phyloP scores from a whole-genome alignment of 2,888 invertebrate genomes.

The Cecidostiba fungosa region DNA sequence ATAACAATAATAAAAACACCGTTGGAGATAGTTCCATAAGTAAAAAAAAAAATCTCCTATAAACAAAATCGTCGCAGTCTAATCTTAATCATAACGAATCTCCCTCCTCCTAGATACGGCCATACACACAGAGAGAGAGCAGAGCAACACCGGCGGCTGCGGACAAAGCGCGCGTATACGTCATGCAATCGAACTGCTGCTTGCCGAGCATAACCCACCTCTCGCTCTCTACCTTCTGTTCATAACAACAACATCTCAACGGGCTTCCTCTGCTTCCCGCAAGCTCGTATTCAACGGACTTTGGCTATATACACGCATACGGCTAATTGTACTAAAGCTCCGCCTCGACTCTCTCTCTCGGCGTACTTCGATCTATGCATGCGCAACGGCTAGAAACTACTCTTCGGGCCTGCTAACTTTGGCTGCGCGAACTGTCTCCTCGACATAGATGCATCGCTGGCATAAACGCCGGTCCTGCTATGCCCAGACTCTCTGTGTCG shows the following conservation, averaged over 20 bases:
- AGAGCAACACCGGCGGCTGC: not conserved
- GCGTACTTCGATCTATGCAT: not conserved
- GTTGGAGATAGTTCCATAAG: no score
- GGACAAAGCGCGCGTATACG: slow-evolving; percentile 22
- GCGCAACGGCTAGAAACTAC: not conserved
- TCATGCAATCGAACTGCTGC: slow-evolving; percentile 60
- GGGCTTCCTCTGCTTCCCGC: not conserved
- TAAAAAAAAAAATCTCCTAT: no score
- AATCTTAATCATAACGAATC: slow-evolving; percentile 53
- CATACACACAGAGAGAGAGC: not conserved
- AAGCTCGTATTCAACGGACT: not conserved
- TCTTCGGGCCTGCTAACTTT: slow-evolving; percentile 20
- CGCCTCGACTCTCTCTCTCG: not conserved
- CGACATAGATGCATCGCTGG: slow-evolving; percentile 38
- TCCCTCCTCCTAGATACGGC: not conserved
- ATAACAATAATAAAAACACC: not conserved
- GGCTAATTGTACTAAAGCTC: not conserved
- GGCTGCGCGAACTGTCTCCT: slow-evolving; percentile 12
- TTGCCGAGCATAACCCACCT: slow-evolving; percentile 42
- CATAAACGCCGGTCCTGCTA: not conserved
- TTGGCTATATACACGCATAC: not conserved
- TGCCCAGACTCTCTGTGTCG: not conserved
- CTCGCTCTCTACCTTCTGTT: slow-evolving; percentile 21
- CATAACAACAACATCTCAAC: slow-evolving; percentile 39
- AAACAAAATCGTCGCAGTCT: slow-evolving; percentile 34